Evolutionary conservation across 2,113 vertebrate species (phyloP).

Genomic region (Psilopsiagon aymara): DNA sequence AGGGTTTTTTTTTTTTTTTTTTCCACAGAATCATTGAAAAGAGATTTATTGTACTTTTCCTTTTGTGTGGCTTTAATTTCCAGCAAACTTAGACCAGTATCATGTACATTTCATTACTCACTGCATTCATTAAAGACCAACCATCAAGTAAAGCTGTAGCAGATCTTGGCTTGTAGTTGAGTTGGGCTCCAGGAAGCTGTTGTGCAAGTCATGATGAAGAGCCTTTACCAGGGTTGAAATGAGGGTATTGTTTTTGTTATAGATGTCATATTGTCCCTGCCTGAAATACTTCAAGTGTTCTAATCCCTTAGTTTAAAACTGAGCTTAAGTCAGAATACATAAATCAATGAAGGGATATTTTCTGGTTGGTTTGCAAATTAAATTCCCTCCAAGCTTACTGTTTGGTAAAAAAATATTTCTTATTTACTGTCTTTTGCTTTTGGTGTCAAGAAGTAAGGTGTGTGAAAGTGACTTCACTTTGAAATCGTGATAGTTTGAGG

Average conservation of each 20-base stretch:
- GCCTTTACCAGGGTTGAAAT: not conserved
- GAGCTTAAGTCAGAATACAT: not conserved
- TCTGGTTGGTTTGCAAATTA: not conserved
- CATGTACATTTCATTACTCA: not conserved
- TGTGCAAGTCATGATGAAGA: not conserved
- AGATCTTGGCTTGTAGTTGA: not conserved
- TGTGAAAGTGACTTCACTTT: not conserved
- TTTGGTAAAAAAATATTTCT: not conserved
- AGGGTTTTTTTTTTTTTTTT: not conserved
- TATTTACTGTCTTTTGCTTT: not conserved
- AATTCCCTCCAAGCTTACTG: not conserved
- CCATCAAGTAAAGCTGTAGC: not conserved
- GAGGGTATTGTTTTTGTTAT: not conserved
- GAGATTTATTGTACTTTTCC: not conserved
- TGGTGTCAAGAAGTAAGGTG: not conserved
- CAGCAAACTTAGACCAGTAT: not conserved
- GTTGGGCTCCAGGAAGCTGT: not conserved
- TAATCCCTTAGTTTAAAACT: constrained; percentile 36
- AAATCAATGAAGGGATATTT: constrained; percentile 19
- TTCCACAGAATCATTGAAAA: not conserved
- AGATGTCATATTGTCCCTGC: not conserved
- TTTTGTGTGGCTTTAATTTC: not conserved
- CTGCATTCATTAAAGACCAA: not conserved
- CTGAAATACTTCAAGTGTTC: not conserved
- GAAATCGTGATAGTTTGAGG: not conserved